phyloP scores from a whole-genome alignment of 1,140 invertebrate species.

The Triops longicaudatus region DNA sequence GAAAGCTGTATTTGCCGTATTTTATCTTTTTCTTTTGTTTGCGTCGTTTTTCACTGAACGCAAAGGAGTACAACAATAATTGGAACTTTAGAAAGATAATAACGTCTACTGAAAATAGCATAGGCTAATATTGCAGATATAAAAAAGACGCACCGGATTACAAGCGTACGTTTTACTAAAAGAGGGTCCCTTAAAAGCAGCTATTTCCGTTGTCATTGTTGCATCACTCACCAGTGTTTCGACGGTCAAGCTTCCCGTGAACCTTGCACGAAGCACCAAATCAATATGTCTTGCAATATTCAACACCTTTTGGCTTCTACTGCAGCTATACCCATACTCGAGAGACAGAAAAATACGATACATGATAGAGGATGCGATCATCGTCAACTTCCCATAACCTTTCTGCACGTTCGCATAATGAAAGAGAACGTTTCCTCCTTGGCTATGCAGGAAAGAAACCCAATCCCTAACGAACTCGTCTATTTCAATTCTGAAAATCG shows the following conservation, averaged over 20 bases:
- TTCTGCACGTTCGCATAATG: background rate
- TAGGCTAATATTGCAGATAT: background rate
- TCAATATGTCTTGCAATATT: constrained; percentile 8
- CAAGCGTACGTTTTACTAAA: background rate
- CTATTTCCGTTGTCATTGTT: background rate
- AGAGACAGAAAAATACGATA: background rate
- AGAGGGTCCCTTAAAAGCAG: background rate
- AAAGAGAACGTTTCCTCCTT: background rate
- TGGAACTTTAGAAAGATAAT: background rate
- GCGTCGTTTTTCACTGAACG: too few relatives aligned
- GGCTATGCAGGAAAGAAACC: background rate
- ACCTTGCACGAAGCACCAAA: background rate
- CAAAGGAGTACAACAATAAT: too few relatives aligned
- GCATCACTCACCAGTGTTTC: background rate
- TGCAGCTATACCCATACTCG: background rate
- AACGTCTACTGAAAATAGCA: background rate
- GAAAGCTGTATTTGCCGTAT: too few relatives aligned
- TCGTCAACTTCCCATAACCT: background rate
- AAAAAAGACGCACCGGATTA: background rate
- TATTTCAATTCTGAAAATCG: too few relatives aligned
- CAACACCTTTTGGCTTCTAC: constrained; percentile 5
- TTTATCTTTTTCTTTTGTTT: too few relatives aligned
- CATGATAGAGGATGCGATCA: background rate
- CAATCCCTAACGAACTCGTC: too few relatives aligned
- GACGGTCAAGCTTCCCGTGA: background rate